Evolutionary conservation across 2,888 invertebrate genomes (phyloP).

Genomic region (Diachrysia chrysitis): DNA sequence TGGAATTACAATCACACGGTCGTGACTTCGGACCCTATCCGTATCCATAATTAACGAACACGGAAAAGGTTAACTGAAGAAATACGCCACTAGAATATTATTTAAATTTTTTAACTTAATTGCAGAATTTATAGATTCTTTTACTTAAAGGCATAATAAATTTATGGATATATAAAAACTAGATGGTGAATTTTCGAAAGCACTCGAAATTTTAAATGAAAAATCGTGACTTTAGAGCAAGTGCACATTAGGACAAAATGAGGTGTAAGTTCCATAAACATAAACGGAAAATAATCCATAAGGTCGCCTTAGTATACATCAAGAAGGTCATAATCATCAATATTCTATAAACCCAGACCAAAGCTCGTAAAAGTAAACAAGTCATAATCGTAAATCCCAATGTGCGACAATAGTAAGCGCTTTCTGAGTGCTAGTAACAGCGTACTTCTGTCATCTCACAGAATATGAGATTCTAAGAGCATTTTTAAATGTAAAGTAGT

Average conservation of each 20-base stretch:
- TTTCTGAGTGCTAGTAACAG: constrained; percentile 39
- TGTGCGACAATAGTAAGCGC: constrained; percentile 48
- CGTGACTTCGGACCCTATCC: not conserved
- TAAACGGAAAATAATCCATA: no score
- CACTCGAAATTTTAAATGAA: no score
- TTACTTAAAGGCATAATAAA: no score
- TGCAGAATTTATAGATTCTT: no score
- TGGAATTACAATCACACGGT: not conserved
- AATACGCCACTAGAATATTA: no score
- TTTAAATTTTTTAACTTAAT: no score
- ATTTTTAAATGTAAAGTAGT: constrained; percentile 2
- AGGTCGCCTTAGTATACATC: not conserved
- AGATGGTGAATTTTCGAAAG: no score
- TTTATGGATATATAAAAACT: no score
- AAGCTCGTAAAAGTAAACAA: constrained; percentile 33
- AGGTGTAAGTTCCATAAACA: no score
- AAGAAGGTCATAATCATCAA: not conserved
- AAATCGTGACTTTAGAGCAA: no score
- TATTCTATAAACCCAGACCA: constrained; percentile 2
- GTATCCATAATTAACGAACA: not conserved
- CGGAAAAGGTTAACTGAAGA: no score
- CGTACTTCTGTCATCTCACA: constrained; percentile 17
- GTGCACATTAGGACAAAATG: no score
- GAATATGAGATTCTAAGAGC: not conserved
- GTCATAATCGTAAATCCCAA: constrained; percentile 47